phyloP scores from a whole-genome alignment of 1,140 invertebrate species.

The Samia ricini region DNA sequence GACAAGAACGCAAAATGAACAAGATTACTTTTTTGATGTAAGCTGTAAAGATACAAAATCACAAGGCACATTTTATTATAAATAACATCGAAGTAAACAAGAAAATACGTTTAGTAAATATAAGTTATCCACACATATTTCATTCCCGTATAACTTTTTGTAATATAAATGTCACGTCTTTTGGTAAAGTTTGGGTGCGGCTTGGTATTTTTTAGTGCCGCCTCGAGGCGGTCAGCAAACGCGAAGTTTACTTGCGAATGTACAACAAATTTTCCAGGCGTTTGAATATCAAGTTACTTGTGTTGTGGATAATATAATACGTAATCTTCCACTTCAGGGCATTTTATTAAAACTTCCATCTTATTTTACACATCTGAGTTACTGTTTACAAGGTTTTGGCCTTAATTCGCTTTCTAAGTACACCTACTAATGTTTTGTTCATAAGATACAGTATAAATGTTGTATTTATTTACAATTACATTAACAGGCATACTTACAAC shows the following conservation, averaged over 20 bases:
- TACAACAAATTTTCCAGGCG: not conserved
- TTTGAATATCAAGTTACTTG: constrained; percentile 7
- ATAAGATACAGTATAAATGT: too few relatives aligned
- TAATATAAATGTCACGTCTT: constrained; percentile 32
- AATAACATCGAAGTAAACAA: not conserved
- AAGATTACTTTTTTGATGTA: not conserved
- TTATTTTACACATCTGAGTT: constrained; percentile 7
- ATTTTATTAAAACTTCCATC: constrained; percentile 4
- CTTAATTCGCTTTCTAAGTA: not conserved
- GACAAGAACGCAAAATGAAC: not conserved
- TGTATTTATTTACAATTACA: too few relatives aligned
- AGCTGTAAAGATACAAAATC: not conserved
- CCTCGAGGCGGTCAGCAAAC: not conserved
- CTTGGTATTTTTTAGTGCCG: not conserved
- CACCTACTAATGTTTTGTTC: not conserved
- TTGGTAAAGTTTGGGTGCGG: constrained; percentile 15
- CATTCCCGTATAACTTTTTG: constrained; percentile 31
- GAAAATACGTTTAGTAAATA: not conserved
- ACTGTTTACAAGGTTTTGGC: not conserved
- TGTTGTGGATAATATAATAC: constrained; percentile 4
- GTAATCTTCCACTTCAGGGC: constrained; percentile 5
- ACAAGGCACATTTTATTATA: not conserved
- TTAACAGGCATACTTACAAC: too few relatives aligned
- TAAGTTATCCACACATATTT: constrained; percentile 23
- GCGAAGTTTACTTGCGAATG: not conserved